Evolutionary conservation across 2,888 invertebrate species (phyloP).

Genomic region (Camponotus fellah): DNA sequence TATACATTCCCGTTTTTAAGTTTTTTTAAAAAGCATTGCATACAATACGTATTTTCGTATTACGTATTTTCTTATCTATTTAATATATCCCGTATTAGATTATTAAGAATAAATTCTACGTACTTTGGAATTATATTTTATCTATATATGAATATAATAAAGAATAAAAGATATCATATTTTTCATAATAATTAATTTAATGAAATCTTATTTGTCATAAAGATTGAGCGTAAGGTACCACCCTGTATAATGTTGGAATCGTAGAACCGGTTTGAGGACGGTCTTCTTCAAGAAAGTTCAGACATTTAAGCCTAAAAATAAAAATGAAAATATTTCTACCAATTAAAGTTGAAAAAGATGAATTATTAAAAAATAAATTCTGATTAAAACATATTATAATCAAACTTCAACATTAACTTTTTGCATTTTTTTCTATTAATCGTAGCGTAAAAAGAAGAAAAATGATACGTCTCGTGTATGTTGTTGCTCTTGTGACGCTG

Average conservation of each 20-base stretch:
- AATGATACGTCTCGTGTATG: constrained; percentile 80
- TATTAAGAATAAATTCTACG: not conserved
- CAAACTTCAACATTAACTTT: constrained; percentile 7
- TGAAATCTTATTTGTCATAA: not conserved
- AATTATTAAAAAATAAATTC: not conserved
- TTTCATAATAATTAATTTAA: not conserved
- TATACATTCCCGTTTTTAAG: not conserved
- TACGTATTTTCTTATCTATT: not conserved
- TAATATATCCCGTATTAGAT: not conserved
- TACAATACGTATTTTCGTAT: not conserved
- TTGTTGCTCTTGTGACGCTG: constrained; percentile 86
- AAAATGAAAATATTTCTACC: not conserved
- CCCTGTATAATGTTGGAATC: constrained; percentile 57
- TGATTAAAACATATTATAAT: not conserved
- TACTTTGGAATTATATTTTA: not conserved
- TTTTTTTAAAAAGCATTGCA: not conserved
- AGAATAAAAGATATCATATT: not conserved
- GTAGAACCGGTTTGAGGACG: constrained; percentile 79
- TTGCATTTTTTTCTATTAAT: constrained; percentile 6
- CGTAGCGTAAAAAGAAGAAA: constrained; percentile 25
- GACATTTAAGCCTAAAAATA: constrained; percentile 22
- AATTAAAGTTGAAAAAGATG: not conserved
- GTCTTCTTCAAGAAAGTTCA: constrained; percentile 54
- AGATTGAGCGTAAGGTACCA: constrained; percentile 23
- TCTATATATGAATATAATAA: not conserved